phyloP scores from a whole-genome alignment of 2,888 invertebrate species.

The Eupsilia transversa region DNA sequence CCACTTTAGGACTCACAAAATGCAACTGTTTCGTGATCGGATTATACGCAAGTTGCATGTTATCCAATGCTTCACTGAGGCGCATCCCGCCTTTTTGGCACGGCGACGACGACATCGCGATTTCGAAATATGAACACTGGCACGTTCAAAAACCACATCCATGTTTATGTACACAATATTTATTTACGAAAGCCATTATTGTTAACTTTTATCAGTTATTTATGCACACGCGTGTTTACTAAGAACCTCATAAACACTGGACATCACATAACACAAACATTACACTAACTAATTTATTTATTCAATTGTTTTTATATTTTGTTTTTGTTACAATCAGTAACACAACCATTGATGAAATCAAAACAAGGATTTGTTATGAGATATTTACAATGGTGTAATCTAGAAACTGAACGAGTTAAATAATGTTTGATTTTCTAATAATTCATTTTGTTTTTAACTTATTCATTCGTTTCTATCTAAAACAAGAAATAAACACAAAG shows the following conservation, averaged over 20 bases:
- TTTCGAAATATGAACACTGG: conserved; percentile 70
- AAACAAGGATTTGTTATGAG: conserved; percentile 52
- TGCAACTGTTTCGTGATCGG: conserved; percentile 94
- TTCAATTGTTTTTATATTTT: conserved; percentile 63
- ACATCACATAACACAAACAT: conserved; percentile 59
- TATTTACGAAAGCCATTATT: conserved; percentile 74
- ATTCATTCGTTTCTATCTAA: conserved; percentile 71
- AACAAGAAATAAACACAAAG: conserved; percentile 80
- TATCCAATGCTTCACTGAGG: conserved; percentile 93
- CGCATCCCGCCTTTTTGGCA: conserved; percentile 90
- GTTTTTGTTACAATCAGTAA: conserved; percentile 65
- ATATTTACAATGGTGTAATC: conserved; percentile 55
- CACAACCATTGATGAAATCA: conserved; percentile 55
- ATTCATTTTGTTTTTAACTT: conserved; percentile 57
- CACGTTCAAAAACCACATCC: conserved; percentile 75
- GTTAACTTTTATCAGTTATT: conserved; percentile 45
- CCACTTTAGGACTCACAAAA: conserved; percentile 89
- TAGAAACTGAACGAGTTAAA: conserved; percentile 24
- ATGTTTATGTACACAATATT: conserved; percentile 72
- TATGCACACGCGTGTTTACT: conserved; percentile 51
- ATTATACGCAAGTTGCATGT: conserved; percentile 94
- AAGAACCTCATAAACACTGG: conserved; percentile 33
- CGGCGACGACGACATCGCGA: conserved; percentile 83
- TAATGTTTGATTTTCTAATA: conserved; percentile 32
- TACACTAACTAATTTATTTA: conserved; percentile 54